Evolutionary conservation across 2,888 invertebrate genomes (phyloP).

Genomic region (Netelia inedita): DNA sequence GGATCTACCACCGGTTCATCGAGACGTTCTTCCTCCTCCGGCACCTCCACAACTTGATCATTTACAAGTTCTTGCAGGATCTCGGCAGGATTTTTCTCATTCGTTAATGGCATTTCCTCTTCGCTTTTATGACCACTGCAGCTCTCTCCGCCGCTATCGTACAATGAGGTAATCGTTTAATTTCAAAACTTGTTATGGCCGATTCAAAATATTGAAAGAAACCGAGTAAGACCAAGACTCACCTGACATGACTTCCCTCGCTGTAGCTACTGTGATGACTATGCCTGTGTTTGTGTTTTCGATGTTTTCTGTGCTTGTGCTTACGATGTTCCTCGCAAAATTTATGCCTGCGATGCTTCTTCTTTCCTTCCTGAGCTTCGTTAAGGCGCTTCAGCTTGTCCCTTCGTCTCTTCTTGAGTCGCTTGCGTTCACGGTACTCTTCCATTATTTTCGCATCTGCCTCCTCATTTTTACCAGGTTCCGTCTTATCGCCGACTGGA

Average conservation of each 20-base stretch:
- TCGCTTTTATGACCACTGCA: slow-evolving; percentile 80
- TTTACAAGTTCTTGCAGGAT: slow-evolving; percentile 84
- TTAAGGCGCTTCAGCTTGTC: slow-evolving; percentile 86
- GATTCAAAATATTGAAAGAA: background rate
- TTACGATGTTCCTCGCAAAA: slow-evolving; percentile 90
- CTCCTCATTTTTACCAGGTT: slow-evolving; percentile 75
- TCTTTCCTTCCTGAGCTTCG: slow-evolving; percentile 86
- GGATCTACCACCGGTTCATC: slow-evolving; percentile 84
- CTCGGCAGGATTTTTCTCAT: slow-evolving; percentile 73
- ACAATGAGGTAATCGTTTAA: background rate
- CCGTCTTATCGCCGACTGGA: slow-evolving; percentile 57
- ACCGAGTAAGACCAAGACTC: slow-evolving; percentile 30
- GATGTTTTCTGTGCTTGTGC: slow-evolving; percentile 86
- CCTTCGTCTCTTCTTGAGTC: slow-evolving; percentile 89
- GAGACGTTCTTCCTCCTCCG: slow-evolving; percentile 84
- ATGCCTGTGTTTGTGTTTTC: slow-evolving; percentile 92
- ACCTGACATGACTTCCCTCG: slow-evolving; percentile 87
- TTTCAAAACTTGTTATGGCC: background rate
- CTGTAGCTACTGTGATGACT: slow-evolving; percentile 92
- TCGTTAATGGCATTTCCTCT: slow-evolving; percentile 81
- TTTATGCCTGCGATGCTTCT: slow-evolving; percentile 90
- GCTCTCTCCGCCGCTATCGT: slow-evolving; percentile 79
- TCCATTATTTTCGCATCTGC: slow-evolving; percentile 84
- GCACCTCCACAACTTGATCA: slow-evolving; percentile 85
- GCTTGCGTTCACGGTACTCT: slow-evolving; percentile 88